Evolutionary conservation across 2,113 vertebrate genomes (phyloP), one percentile per base, ranked within the genome.

Genomic region (Melanerpes formicivorus): DNA sequence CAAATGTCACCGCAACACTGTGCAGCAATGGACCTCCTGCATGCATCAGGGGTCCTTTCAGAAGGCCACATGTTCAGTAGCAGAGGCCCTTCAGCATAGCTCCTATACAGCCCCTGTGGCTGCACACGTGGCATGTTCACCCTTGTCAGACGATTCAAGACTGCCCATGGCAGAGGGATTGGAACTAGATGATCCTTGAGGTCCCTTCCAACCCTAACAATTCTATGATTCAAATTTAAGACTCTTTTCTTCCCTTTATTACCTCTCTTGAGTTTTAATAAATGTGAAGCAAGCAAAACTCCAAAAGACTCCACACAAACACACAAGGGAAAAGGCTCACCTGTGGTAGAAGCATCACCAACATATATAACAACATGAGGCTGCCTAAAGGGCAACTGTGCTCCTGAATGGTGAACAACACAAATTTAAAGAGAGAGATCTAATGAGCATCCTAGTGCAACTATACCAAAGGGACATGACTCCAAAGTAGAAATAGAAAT

Each of bases 31-130:
- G 70, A 67, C 19, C 59, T 81, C 26, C 44, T 18, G 52, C 9
- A 59, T 34, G 52, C 27, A 12, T 40, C 3, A 19, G 52, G 11
- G 1, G 3, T 25, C 46, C 32, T 27, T 54, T 56, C 5, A 58
- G 42, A 56, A 27, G 19, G 18, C 18, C 22, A 5, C 16, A 21
- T 0, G 44, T 18, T 64, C 50, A 37, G 29, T 0, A 29, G 66
- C 25, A 63, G 22, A 90, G 15, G 14, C 52, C 32, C 66, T 58
- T 46, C 55, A 63, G 13, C 3, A 8, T 6, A 52, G 32, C 5
- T 63, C 30, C n/a, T 18, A 1, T 2, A 26, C 0, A 75, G n/a
- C 9, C 56, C 66, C 6, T 2, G 2, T 8, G 22, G 27, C 42
- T 63, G 23, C 44, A 66, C 42, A 42, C 0, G 0, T 32, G 22